Evolutionary conservation across 2,888 invertebrate species (phyloP).

Genomic region (Drosophila buzzatii): DNA sequence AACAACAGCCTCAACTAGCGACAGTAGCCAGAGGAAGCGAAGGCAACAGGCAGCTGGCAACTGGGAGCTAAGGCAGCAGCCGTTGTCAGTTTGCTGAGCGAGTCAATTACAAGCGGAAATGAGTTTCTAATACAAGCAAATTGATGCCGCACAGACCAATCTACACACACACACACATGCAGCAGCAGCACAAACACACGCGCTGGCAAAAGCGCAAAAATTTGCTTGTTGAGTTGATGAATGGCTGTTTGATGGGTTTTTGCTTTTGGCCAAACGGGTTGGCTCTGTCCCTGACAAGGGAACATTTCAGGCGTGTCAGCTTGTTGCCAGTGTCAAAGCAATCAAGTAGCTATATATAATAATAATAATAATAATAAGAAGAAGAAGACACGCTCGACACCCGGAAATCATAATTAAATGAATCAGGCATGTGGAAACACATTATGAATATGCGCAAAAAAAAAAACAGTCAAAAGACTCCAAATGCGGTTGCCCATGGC

Average conservation of each 20-base stretch:
- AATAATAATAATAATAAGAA: conserved; percentile 9
- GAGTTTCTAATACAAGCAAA: conserved; percentile 74
- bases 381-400: conserved; percentile 33
- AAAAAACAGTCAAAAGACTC: conserved; percentile 11
- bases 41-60: not conserved
- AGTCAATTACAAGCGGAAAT: conserved; percentile 77
- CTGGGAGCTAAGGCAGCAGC: conserved; percentile 1
- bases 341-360: conserved; percentile 58
- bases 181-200: not conserved
- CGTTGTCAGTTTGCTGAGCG: conserved; percentile 58
- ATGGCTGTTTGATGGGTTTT: conserved; percentile 62
- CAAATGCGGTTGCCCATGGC: conserved; percentile 1
- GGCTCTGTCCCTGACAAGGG: not conserved
- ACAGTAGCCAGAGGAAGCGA: not conserved
- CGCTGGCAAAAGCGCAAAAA: conserved; percentile 51
- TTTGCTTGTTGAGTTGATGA: conserved; percentile 67
- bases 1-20: conserved; percentile 3
- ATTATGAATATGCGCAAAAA: conserved; percentile 29
- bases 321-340: conserved; percentile 47
- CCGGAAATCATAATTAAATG: conserved; percentile 76
- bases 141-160: conserved; percentile 47
- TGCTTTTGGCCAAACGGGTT: conserved; percentile 18
- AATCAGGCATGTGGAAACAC: conserved; percentile 67
- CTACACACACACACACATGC: conserved; percentile 10
- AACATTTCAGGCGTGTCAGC: conserved; percentile 25